Conservation (phyloP, 2,888 invertebrate species). For the Xylota segnis region DNA sequence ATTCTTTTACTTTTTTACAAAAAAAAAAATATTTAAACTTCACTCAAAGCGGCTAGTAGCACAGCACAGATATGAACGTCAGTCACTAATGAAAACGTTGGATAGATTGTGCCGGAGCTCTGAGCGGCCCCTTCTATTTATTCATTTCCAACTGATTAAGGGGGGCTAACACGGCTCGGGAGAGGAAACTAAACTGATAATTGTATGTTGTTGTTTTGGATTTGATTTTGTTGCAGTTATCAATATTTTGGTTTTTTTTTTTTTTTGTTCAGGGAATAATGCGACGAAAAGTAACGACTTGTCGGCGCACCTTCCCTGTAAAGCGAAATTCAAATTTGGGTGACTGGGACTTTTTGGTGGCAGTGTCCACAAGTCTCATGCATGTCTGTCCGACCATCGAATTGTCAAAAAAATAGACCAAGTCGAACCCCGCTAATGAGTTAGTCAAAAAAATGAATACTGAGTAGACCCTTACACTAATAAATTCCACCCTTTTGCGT, state of each 20-base stretch:
- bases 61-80: conserved; percentile 35
- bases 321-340: no score
- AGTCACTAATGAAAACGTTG: conserved; percentile 47
- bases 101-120: conserved; percentile 50
- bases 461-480: background rate
- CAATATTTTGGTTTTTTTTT: conserved; percentile 29
- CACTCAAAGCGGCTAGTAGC: conserved; percentile 27
- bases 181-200: conserved; percentile 53
- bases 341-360: no score
- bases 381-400: no score
- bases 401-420: background rate
- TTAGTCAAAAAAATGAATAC: background rate
- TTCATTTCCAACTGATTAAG: conserved; percentile 49
- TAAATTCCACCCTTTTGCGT: background rate
- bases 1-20: conserved; percentile 27
- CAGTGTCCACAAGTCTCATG: no score
- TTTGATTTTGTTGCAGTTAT: conserved; percentile 50
- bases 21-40: conserved; percentile 27
- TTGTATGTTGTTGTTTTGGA: background rate
- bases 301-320: no score
- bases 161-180: conserved; percentile 28
- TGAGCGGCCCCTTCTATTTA: conserved; percentile 68
- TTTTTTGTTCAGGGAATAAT: background rate
- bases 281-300: no score
- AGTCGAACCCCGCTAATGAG: no score